phyloP scores from a whole-genome alignment of 2,888 invertebrate genomes.

The Galeruca laticollis region DNA sequence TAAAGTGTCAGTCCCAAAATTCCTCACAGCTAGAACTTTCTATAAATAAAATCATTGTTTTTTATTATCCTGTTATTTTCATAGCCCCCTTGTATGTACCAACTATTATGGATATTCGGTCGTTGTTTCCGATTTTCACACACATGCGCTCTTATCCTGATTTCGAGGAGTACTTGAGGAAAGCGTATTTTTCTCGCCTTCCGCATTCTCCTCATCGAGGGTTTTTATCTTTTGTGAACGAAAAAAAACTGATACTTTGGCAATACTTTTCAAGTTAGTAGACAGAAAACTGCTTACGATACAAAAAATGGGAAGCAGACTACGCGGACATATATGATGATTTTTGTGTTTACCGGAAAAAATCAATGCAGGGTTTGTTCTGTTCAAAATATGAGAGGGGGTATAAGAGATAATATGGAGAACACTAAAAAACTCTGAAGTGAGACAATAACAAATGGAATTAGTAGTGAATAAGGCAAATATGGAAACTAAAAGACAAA shows the following conservation, averaged over 20 bases:
- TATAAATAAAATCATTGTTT: no score
- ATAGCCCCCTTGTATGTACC: neutral
- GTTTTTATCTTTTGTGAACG: conserved; percentile 32
- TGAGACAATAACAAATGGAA: no score
- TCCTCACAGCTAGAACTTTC: neutral
- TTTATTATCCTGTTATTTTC: neutral
- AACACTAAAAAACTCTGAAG: no score
- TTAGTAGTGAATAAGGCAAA: no score
- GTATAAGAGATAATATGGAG: no score
- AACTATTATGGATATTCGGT: neutral
- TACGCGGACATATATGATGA: conserved; percentile 13
- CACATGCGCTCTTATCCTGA: conserved; percentile 21
- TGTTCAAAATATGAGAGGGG: no score
- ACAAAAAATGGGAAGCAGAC: conserved; percentile 15
- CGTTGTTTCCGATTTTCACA: conserved; percentile 27
- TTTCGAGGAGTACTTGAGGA: conserved; percentile 31
- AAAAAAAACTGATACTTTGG: conserved; percentile 31
- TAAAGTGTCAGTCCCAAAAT: no score
- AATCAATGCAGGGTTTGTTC: conserved; percentile 16
- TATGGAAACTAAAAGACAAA: no score
- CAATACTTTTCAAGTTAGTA: conserved; percentile 27
- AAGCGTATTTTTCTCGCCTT: conserved; percentile 34
- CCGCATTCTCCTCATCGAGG: conserved; percentile 27
- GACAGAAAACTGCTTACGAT: conserved; percentile 24
- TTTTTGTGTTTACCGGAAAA: conserved; percentile 18